A percentile compares a stretch with the other conserved stretches of the same genome.
Evolutionary conservation across 2,888 invertebrate species (phyloP).

Genomic region (Branchinecta sandiegonensis): DNA sequence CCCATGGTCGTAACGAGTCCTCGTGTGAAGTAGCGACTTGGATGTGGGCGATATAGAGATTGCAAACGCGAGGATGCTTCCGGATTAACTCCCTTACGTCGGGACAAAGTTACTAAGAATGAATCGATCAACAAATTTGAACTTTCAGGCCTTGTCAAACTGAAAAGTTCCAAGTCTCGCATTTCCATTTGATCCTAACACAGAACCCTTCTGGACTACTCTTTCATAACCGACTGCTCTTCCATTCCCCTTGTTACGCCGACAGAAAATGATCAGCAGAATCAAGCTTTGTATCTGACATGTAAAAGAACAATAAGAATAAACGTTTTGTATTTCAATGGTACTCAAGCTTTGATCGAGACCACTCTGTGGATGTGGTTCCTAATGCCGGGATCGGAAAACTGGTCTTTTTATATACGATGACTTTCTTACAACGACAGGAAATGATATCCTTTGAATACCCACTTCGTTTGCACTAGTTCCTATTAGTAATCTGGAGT

Average conservation of each 20-base stretch:
- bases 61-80: too few relatives aligned
- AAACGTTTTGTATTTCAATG: slow-evolving; percentile 5
- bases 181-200: too few relatives aligned
- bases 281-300: background rate
- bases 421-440: background rate
- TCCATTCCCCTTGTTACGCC: background rate
- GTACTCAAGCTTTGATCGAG: background rate
- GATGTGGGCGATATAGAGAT: too few relatives aligned
- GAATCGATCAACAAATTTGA: too few relatives aligned
- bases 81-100: too few relatives aligned
- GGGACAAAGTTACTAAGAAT: too few relatives aligned
- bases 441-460: background rate
- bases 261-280: slow-evolving; percentile 14
- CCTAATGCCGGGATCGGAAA: background rate
- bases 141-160: too few relatives aligned
- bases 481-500: background rate
- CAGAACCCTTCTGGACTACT: too few relatives aligned
- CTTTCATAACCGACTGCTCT: too few relatives aligned
- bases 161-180: too few relatives aligned
- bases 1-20: too few relatives aligned
- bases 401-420: background rate
- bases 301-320: slow-evolving; percentile 11
- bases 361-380: background rate
- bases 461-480: slow-evolving; percentile 4
- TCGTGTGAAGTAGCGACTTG: too few relatives aligned